Base-by-base conservation (phyloP, 2,113 vertebrate genomes). In the Herpetotheres cachinnans region DNA sequence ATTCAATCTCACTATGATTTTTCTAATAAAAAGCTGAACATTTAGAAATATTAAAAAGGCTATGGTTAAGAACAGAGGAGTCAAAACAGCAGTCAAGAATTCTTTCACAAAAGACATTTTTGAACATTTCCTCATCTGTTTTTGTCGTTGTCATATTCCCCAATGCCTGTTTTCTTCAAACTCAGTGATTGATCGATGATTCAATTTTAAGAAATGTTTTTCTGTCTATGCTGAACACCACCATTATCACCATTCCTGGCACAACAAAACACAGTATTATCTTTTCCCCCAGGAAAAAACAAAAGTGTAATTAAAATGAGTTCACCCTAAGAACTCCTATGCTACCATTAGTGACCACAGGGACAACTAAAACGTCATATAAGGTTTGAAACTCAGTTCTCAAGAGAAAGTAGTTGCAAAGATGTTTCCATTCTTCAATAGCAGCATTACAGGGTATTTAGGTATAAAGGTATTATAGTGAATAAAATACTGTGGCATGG, bases 171-270 rank as follows among this genome's bases (percentile, higher is more conserved):
- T 92, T 65, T 34, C 36, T 36, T 50, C 27, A 63, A 54, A 25
- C 24, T 50, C 1, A 1, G 3, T 52, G 18, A 29, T 22, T 44
- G 5, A 54, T 83, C 34, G 71, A 0, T 49, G 16, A 16, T 12
- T 40, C 10, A 52, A 62, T 54, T 70, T 91, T 62, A 47, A 54
- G n/a, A n/a, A 80, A 61, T 44, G 3, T 14, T 80, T 69, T 70
- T 36, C 34, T 83, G 91, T 71, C 52, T n/a, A 24, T n/a, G 6
- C 22, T 72, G 58, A 71, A 54, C 27, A 40, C 6, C 9, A 32
- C 32, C 24, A 5, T 34, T 38, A 2, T 32, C 18, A 44, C 20
- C 12, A 17, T 52, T 84, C 22, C n/a, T 71, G n/a, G 40, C 10
- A 67, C 18, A 58, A 58, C 6, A 63, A 46, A 63, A 40, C 2